phyloP scores from a whole-genome alignment of 2,797 vertebrate species.

The Poliocrania exsul region DNA sequence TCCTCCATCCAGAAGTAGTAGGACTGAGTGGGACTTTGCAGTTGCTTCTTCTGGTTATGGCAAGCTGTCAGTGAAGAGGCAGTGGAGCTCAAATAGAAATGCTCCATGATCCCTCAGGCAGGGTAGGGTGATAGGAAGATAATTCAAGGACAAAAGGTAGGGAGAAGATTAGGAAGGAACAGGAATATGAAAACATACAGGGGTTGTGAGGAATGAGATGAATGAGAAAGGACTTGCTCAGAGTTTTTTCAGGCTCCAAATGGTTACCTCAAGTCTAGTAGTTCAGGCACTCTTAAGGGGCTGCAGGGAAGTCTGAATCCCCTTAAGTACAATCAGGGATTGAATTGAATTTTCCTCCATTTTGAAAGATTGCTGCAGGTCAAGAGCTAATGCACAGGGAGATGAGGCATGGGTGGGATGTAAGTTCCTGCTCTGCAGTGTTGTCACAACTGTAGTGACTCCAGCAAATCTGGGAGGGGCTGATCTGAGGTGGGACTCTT shows the following conservation, averaged over 20 bases:
- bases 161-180: neutral
- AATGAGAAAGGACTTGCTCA: neutral
- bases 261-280: neutral
- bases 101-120: neutral
- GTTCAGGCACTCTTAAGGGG: neutral
- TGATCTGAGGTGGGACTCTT: neutral
- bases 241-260: neutral
- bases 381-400: neutral
- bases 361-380: neutral
- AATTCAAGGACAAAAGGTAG: neutral
- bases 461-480: neutral
- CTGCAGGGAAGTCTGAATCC: neutral
- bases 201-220: neutral
- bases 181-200: neutral
- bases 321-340: neutral
- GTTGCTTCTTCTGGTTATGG: neutral
- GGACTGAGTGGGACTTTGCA: neutral
- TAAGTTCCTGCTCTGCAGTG: neutral
- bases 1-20: neutral
- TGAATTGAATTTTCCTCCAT: neutral
- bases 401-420: neutral
- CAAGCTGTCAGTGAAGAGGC: neutral
- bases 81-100: neutral
- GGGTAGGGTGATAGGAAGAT: neutral
- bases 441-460: neutral